These are phyloP conservation scores for Cichlasoma orientale DNA, from an alignment of 2,797 vertebrate species.

Conservation along the genomic window DNA sequence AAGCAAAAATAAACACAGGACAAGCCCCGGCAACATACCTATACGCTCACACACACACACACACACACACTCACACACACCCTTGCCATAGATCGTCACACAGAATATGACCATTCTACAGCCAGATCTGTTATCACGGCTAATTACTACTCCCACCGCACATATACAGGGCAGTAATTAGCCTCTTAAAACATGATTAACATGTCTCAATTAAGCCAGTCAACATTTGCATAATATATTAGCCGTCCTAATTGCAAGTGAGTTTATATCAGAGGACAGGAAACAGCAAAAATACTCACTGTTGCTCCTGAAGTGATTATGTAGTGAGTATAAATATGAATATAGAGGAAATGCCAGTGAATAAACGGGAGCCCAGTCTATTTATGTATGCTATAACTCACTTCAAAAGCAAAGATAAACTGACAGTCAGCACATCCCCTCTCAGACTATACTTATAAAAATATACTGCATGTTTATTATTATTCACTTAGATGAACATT, in stretches of 20 bases:
- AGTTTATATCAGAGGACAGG: slow-evolving; percentile 88
- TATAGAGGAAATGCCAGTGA: slow-evolving; percentile 35
- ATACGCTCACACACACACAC: not conserved
- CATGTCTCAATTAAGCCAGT: slow-evolving; percentile 92
- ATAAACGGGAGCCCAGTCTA: slow-evolving; percentile 42
- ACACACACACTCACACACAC: slow-evolving; percentile 16
- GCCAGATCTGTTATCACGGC: slow-evolving; percentile 92
- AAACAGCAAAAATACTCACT: slow-evolving; percentile 75
- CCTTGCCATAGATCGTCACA: slow-evolving; percentile 43
- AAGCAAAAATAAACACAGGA: slow-evolving; percentile 12
- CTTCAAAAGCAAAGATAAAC: slow-evolving; percentile 53
- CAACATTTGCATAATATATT: slow-evolving; percentile 99
- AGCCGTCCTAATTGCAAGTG: slow-evolving; percentile 90
- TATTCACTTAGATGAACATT: slow-evolving; percentile 54
- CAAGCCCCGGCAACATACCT: not conserved
- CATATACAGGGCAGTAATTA: slow-evolving; percentile 99
- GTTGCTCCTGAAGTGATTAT: slow-evolving; percentile 57
- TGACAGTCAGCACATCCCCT: slow-evolving; percentile 38
- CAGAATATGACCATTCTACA: slow-evolving; percentile 75
- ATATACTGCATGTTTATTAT: slow-evolving; percentile 62
- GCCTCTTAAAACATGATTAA: slow-evolving; percentile 99
- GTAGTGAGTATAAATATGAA: slow-evolving; percentile 45
- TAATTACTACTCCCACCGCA: slow-evolving; percentile 97
- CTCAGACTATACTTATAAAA: slow-evolving; percentile 40
- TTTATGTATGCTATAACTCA: slow-evolving; percentile 57